Percentiles rank a stretch among this genome's conserved stretches.
These are phyloP conservation scores for Calliphora vicina DNA, from an alignment of 1,140 invertebrate genomes.

Conservation along the genomic window DNA sequence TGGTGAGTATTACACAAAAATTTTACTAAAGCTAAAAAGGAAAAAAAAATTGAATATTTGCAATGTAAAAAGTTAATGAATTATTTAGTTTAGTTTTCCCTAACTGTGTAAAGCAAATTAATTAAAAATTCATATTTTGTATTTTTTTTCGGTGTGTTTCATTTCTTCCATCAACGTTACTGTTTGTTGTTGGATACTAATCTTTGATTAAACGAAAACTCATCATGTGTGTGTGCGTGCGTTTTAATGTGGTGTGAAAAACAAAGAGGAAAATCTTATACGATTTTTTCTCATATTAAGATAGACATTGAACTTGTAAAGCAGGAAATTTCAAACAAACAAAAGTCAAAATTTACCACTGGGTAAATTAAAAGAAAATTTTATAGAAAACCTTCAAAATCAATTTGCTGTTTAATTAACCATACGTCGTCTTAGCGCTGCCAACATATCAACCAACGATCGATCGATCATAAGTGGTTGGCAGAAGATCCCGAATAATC, in stretches of 20 bases:
- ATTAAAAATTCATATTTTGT: constrained; percentile 32
- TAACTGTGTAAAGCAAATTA: too few species aligned
- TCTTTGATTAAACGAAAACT: constrained; percentile 1
- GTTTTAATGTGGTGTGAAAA: neutral
- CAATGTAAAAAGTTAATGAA: too few species aligned
- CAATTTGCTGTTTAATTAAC: too few species aligned
- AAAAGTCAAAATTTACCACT: neutral
- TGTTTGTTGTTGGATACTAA: neutral
- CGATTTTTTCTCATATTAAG: neutral
- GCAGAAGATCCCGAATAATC: neutral
- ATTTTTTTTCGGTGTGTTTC: neutral
- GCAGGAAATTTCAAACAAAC: neutral
- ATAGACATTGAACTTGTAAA: constrained; percentile 9
- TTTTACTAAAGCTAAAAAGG: neutral
- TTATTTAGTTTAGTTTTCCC: too few species aligned
- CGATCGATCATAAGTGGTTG: neutral
- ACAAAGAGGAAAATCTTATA: neutral
- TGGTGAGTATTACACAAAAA: constrained; percentile 23
- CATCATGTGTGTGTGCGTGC: neutral
- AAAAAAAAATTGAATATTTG: neutral
- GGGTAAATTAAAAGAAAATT: too few species aligned
- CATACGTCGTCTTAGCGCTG: neutral
- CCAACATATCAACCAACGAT: neutral
- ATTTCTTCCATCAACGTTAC: neutral
- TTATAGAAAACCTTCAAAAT: too few species aligned